Conservation (phyloP, 2,797 vertebrate species). For the Argya squamiceps region DNA sequence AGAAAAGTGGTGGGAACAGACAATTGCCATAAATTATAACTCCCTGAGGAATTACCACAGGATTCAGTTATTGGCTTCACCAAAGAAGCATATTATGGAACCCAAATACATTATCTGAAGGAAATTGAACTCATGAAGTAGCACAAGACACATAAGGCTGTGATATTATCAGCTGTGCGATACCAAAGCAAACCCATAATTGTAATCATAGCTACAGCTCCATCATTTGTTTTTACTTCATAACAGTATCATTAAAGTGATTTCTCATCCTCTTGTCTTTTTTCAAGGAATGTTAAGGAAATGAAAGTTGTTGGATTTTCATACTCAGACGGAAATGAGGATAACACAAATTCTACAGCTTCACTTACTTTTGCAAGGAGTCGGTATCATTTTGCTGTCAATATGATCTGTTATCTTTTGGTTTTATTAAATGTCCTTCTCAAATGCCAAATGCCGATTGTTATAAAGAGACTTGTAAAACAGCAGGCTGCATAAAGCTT, state of each 20-base stretch:
- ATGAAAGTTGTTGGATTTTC: not conserved
- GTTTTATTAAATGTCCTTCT: not conserved
- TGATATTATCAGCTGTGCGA: not conserved
- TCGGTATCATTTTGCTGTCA: not conserved
- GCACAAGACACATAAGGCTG: not conserved
- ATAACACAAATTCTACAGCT: not conserved
- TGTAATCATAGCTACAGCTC: not conserved
- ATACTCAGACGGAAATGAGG: not conserved
- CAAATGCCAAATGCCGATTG: not conserved
- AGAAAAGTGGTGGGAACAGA: conserved; percentile 39
- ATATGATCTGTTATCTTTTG: not conserved
- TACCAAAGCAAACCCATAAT: not conserved
- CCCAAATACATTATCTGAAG: conserved; percentile 35
- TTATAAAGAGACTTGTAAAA: not conserved
- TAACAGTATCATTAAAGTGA: not conserved
- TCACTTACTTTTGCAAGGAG: not conserved
- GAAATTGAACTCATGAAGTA: conserved; percentile 6
- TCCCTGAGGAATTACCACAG: conserved; percentile 4
- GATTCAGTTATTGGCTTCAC: conserved; percentile 50
- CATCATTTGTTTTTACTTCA: not conserved
- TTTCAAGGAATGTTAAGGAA: not conserved
- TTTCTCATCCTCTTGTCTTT: not conserved
- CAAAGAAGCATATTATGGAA: conserved; percentile 11
- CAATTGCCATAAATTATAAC: conserved; percentile 60
- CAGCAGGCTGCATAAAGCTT: not conserved